These are phyloP conservation scores for Hippocampus abdominalis DNA, from an alignment of 2,113 vertebrate genomes.

Conservation along the genomic window DNA sequence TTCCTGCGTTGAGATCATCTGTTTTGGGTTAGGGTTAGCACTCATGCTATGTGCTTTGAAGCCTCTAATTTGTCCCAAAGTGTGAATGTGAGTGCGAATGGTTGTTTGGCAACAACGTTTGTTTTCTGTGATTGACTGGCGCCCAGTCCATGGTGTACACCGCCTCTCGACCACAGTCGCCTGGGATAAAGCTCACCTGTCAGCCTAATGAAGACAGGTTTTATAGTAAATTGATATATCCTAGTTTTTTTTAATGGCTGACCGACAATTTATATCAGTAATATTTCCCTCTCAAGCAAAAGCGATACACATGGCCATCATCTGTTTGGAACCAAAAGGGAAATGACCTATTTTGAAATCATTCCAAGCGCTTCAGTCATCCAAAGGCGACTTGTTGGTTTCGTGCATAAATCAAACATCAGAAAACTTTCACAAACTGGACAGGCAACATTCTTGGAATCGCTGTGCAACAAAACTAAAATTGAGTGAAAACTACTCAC, in stretches of 20 bases:
- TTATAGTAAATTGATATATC: background rate
- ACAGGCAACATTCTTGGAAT: no score
- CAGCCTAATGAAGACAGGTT: background rate
- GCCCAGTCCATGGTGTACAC: background rate
- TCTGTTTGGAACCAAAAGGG: constrained; percentile 6
- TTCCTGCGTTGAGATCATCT: background rate
- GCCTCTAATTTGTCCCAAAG: background rate
- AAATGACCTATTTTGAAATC: constrained; percentile 8
- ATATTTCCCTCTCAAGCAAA: background rate
- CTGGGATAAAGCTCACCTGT: background rate
- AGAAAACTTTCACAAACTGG: no score
- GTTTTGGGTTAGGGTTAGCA: background rate
- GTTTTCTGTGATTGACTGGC: background rate
- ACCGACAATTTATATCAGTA: background rate
- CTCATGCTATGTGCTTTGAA: background rate
- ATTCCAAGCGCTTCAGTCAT: background rate
- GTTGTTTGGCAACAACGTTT: background rate
- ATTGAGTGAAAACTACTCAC: no score
- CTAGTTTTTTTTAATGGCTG: background rate
- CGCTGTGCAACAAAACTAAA: no score
- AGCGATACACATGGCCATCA: background rate
- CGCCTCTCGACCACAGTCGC: background rate
- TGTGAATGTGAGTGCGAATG: background rate
- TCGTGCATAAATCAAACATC: background rate
- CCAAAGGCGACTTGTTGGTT: background rate